Percentiles rank a stretch among this genome's conserved stretches.
Conservation (phyloP, 2,888 invertebrate species). For the Pristionchus fissidentatus region DNA sequence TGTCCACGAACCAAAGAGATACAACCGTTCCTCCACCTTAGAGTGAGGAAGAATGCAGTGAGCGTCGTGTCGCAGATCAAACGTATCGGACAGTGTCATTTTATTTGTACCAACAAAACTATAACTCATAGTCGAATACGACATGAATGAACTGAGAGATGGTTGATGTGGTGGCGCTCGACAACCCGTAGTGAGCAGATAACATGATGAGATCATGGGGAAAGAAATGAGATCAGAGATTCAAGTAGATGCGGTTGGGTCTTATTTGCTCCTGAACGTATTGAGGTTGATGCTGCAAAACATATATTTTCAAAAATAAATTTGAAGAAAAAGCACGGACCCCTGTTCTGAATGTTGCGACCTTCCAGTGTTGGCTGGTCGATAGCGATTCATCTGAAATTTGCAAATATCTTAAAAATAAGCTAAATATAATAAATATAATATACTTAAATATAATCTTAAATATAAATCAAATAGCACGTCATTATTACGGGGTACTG, state of each 20-base stretch:
- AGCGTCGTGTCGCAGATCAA: not conserved
- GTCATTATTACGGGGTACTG: too few species aligned
- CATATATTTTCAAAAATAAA: too few species aligned
- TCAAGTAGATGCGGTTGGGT: not conserved
- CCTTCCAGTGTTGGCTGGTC: not conserved
- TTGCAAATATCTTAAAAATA: too few species aligned
- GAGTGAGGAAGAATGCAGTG: not conserved
- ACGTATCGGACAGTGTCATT: not conserved
- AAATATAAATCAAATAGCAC: too few species aligned
- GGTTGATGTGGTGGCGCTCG: not conserved
- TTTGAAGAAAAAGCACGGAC: too few species aligned
- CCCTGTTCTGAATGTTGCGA: not conserved
- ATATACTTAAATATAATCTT: too few species aligned
- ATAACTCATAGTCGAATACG: not conserved
- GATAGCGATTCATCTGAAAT: constrained; percentile 14
- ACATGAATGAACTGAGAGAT: not conserved
- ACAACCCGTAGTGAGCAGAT: not conserved
- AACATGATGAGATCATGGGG: not conserved
- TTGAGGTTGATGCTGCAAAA: not conserved
- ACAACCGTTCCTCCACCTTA: too few species aligned
- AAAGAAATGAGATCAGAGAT: too few species aligned
- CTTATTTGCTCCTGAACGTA: not conserved
- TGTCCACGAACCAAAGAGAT: too few species aligned
- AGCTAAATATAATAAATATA: too few species aligned
- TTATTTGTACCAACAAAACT: not conserved